Evolutionary conservation across 2,113 vertebrate genomes (phyloP).

Genomic region (Herpetotheres cachinnans): DNA sequence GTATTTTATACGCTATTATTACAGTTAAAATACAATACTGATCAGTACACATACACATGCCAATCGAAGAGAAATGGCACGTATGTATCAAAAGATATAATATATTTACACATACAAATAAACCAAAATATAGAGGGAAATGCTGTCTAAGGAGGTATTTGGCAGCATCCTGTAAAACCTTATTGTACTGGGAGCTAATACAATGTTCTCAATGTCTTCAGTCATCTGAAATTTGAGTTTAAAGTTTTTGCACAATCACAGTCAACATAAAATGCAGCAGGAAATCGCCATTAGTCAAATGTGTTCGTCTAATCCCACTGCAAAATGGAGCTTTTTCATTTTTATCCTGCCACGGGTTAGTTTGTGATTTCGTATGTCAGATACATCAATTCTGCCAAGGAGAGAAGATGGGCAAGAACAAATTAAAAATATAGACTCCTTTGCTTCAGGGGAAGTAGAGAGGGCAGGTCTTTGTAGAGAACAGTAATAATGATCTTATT

Average conservation of each 20-base stretch:
- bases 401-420: conserved; percentile 49
- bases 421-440: conserved; percentile 53
- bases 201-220: conserved; percentile 10
- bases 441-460: neutral
- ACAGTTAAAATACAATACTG: neutral
- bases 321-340: conserved; percentile 69
- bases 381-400: conserved; percentile 68
- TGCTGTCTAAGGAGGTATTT: neutral
- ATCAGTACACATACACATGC: neutral
- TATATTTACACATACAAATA: neutral
- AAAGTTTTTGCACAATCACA: conserved; percentile 60
- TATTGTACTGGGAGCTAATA: conserved; percentile 16
- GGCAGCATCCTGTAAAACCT: conserved; percentile 19
- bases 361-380: conserved; percentile 73
- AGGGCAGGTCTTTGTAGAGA: conserved; percentile 40
- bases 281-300: conserved; percentile 71
- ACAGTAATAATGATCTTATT: conserved; percentile 43
- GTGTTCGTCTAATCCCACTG: conserved; percentile 73
- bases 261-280: conserved; percentile 64
- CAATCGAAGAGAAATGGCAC: neutral
- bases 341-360: conserved; percentile 74
- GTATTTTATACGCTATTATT: neutral
- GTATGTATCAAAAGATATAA: neutral
- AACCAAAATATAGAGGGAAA: neutral
- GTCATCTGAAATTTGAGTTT: conserved; percentile 53